Conservation (phyloP, 2,797 vertebrate species). For the Myripristis murdjan region DNA sequence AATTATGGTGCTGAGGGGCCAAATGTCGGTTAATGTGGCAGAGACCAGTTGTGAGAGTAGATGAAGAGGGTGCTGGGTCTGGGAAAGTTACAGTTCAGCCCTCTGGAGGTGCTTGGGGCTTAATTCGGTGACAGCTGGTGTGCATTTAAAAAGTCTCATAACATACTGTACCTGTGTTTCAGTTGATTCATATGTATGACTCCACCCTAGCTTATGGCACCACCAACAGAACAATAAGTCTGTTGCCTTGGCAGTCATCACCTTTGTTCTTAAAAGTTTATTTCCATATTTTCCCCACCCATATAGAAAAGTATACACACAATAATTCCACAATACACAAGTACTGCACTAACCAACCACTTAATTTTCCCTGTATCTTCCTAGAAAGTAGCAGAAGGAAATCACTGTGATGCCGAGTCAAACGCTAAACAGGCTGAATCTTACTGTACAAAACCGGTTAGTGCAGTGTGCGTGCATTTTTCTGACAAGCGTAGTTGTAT, state of each 20-base stretch:
- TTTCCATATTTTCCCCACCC: slow-evolving; percentile 58
- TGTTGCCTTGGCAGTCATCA: slow-evolving; percentile 1
- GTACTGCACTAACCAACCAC: slow-evolving; percentile 52
- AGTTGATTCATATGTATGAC: neutral
- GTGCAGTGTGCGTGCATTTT: slow-evolving; percentile 50
- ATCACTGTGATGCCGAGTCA: slow-evolving; percentile 33
- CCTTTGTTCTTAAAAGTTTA: slow-evolving; percentile 71
- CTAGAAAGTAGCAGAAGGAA: slow-evolving; percentile 40
- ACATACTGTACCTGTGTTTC: neutral
- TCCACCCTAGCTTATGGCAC: neutral
- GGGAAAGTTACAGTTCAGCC: neutral
- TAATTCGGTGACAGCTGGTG: neutral
- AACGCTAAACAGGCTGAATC: slow-evolving; percentile 51
- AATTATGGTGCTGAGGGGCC: neutral
- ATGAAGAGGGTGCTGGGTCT: neutral
- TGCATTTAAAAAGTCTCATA: too few relatives aligned
- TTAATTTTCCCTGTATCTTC: slow-evolving; percentile 44
- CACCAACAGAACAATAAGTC: neutral
- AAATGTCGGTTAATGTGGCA: neutral
- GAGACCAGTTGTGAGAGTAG: neutral
- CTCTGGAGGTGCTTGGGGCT: neutral
- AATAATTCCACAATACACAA: slow-evolving; percentile 61
- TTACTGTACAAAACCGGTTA: slow-evolving; percentile 49
- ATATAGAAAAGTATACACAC: slow-evolving; percentile 77
- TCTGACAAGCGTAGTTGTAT: slow-evolving; percentile 43